A percentile compares a stretch with the other conserved stretches of the same genome.
Conservation (phyloP, 2,113 vertebrate genomes). For the Serranochromis macrocephalus region DNA sequence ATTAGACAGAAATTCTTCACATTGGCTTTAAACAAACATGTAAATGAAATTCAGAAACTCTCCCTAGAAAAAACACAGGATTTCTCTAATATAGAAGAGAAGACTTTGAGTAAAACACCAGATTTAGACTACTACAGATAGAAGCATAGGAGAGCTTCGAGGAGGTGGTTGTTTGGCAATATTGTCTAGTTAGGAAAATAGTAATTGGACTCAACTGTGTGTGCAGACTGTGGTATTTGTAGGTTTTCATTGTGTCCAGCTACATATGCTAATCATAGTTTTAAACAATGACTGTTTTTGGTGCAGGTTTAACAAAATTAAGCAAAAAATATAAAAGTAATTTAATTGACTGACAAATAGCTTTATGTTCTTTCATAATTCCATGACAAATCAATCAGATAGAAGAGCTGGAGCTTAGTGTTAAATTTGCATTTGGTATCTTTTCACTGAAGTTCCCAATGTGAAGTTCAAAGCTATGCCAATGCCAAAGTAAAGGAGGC, state of each 20-base stretch:
- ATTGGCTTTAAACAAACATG: background rate
- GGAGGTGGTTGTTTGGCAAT: background rate
- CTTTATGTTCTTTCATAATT: background rate
- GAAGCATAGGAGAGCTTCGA: background rate
- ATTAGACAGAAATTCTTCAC: background rate
- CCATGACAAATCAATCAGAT: background rate
- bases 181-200: background rate
- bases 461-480: background rate
- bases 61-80: background rate
- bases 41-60: background rate
- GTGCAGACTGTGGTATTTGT: background rate
- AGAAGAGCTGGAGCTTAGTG: background rate
- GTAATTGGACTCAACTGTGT: background rate
- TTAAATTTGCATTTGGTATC: background rate
- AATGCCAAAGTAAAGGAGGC: background rate
- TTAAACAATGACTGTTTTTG: background rate
- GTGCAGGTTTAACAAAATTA: background rate
- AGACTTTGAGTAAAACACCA: background rate
- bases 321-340: background rate
- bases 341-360: background rate
- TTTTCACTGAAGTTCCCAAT: background rate
- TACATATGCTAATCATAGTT: background rate
- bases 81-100: background rate
- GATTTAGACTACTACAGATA: background rate
- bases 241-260: background rate